Evolutionary conservation across 2,888 invertebrate genomes (phyloP).

Genomic region (Parnassius orleans): DNA sequence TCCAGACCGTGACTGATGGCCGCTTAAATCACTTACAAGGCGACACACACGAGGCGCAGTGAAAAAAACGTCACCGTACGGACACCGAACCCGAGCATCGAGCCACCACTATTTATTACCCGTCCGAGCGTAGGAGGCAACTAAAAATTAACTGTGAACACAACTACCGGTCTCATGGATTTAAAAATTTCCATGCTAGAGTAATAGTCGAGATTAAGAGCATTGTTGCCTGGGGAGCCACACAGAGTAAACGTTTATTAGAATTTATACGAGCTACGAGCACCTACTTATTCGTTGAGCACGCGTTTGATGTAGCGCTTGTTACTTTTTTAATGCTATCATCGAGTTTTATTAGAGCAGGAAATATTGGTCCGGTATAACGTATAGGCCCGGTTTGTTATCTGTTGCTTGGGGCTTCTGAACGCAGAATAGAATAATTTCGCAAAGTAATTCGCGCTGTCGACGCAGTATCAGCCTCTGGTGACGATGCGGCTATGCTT

Average conservation of each 20-base stretch:
- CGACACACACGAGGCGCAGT: constrained; percentile 49
- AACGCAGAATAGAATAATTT: constrained; percentile 66
- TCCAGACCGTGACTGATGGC: constrained; percentile 59
- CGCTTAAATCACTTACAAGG: constrained; percentile 51
- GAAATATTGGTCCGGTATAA: constrained; percentile 58
- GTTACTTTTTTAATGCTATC: constrained; percentile 65
- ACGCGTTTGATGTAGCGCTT: constrained; percentile 54
- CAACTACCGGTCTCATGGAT: constrained; percentile 61
- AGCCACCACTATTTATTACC: constrained; percentile 63
- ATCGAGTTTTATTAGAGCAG: constrained; percentile 57
- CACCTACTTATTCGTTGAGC: constrained; percentile 36
- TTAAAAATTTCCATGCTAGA: constrained; percentile 65
- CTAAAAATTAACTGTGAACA: constrained; percentile 68
- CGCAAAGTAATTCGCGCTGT: constrained; percentile 67
- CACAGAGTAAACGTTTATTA: constrained; percentile 68
- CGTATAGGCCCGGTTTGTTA: constrained; percentile 60
- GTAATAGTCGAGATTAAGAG: constrained; percentile 74
- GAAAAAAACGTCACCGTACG: constrained; percentile 34
- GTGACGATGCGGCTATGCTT: constrained; percentile 61
- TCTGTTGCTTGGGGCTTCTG: constrained; percentile 52
- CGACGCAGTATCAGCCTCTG: constrained; percentile 67
- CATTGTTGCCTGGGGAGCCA: constrained; percentile 70
- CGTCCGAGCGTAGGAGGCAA: constrained; percentile 67
- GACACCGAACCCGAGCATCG: constrained; percentile 45
- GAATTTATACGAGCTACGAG: constrained; percentile 63